Evolutionary conservation across 2,797 vertebrate species (phyloP), one percentile per base, ranked within the genome.

Genomic region (Sebastes vulpes): DNA sequence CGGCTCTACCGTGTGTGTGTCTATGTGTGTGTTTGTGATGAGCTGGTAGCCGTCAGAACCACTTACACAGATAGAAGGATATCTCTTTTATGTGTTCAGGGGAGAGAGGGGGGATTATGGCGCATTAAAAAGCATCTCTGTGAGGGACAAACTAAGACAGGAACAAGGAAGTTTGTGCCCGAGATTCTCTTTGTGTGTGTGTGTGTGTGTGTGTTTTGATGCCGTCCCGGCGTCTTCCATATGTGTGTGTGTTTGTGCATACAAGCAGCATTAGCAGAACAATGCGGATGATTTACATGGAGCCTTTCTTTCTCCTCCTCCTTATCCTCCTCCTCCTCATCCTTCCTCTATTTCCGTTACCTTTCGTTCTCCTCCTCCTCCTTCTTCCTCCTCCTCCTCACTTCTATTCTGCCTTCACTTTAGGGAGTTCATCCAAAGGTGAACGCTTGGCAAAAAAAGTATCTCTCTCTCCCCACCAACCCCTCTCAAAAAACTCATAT

Each of bases 401-500:
- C 72, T 81, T 84, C 61, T 81, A 68, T 68, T 59, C 66, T 75
- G 74, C 77, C 56, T 84, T 83, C 78, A 80, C 82, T 88, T 85
- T 78, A 35, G 79, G 71, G 92, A 91, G 91, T 93, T 93, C 93
- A 94, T 93, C 91, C 89, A 93, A 89, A 92, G 93, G 93, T 93
- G 90, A 94, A 89, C 56, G 35, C 74, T 69, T 81, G 26, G 80
- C 66, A 75, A 74, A 90, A 84, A 64, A 64, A 71, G 18, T 46
- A 68, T 56, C 32, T 50, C 18, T 50, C 46, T 50, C 46, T 50
- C 18, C 32, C 35, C 12, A 28, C 52, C 79, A 59, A 20, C 25
- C 28, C 8, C 0, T 3, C 50, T 61, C 50, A 60, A 65, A 82
- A 86, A 83, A 77, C 64, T 92, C 80, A 61, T 71, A 82, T 70